Percentiles rank a stretch among this genome's conserved stretches.
Conservation (phyloP, 2,888 invertebrate species). For the Acholoe squamosa region DNA sequence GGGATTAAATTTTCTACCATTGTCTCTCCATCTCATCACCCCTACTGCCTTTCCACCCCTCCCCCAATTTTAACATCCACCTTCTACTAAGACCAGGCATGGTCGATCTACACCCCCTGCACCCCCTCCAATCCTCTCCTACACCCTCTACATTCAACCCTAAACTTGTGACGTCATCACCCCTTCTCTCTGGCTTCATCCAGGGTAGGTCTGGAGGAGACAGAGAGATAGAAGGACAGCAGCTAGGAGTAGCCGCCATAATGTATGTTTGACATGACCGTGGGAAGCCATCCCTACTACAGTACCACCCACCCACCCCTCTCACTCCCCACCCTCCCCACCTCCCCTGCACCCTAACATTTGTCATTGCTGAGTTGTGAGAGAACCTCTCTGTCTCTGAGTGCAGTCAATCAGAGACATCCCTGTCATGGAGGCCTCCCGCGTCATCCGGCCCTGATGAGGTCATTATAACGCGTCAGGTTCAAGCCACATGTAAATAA, state of each 20-base stretch:
- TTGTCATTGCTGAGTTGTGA: conserved; percentile 12
- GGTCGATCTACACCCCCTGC: neutral
- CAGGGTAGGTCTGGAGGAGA: conserved; percentile 5
- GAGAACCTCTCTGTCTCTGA: neutral
- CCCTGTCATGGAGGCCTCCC: neutral
- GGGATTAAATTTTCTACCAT: conserved; percentile 28
- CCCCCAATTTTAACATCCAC: neutral
- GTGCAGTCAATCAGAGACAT: conserved; percentile 14
- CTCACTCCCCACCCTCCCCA: neutral
- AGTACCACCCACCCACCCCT: neutral
- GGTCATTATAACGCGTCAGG: conserved; percentile 1
- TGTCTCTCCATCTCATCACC: neutral
- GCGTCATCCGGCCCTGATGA: neutral
- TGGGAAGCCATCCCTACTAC: conserved; percentile 2
- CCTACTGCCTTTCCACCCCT: neutral
- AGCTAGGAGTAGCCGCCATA: neutral
- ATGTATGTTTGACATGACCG: conserved; percentile 58
- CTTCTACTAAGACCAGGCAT: neutral
- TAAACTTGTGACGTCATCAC: conserved; percentile 29
- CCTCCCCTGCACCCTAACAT: neutral
- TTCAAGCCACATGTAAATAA: conserved; percentile 15
- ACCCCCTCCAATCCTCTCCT: neutral
- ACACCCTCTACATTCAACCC: neutral
- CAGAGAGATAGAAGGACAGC: neutral
- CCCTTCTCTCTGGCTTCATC: neutral